A percentile compares a stretch with the other conserved stretches of the same genome.
Conservation (phyloP, 2,888 invertebrate genomes). For the Chrysodeixis includens region DNA sequence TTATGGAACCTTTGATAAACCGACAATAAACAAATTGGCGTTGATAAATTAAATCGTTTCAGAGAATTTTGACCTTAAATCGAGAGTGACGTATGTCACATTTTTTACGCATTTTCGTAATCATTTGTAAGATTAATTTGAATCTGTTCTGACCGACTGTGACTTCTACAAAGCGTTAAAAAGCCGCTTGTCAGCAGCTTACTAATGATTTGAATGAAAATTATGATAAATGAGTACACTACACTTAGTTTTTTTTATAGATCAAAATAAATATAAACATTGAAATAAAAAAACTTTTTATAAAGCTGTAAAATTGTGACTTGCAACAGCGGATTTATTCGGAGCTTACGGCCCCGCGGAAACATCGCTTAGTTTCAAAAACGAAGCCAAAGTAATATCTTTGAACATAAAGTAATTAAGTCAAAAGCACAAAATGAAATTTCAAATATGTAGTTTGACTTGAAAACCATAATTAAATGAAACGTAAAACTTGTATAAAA, state of each 20-base stretch:
- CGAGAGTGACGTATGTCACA: too few species aligned
- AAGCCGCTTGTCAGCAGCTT: too few species aligned
- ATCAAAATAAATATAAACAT: not conserved
- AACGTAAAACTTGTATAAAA: too few species aligned
- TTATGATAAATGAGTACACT: not conserved
- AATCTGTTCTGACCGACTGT: too few species aligned
- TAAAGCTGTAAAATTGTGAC: constrained; percentile 22
- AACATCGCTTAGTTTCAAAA: constrained; percentile 23
- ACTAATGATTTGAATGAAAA: too few species aligned
- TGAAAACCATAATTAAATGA: not conserved
- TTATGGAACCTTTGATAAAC: not conserved
- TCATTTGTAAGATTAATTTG: not conserved
- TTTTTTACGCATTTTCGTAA: not conserved
- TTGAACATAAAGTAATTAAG: not conserved
- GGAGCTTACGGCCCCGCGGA: constrained; percentile 29
- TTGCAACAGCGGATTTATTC: constrained; percentile 31
- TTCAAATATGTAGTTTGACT: too few species aligned
- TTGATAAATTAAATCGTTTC: not conserved
- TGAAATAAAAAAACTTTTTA: not conserved
- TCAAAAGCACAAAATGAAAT: not conserved
- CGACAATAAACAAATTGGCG: not conserved
- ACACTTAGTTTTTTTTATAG: not conserved
- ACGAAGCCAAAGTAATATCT: constrained; percentile 47
- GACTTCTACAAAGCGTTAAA: too few species aligned
- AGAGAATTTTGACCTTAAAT: not conserved